Percentiles rank a stretch among this genome's conserved stretches.
Evolutionary conservation across 2,113 vertebrate genomes (phyloP).

Genomic region (Oophaga pumilio): DNA sequence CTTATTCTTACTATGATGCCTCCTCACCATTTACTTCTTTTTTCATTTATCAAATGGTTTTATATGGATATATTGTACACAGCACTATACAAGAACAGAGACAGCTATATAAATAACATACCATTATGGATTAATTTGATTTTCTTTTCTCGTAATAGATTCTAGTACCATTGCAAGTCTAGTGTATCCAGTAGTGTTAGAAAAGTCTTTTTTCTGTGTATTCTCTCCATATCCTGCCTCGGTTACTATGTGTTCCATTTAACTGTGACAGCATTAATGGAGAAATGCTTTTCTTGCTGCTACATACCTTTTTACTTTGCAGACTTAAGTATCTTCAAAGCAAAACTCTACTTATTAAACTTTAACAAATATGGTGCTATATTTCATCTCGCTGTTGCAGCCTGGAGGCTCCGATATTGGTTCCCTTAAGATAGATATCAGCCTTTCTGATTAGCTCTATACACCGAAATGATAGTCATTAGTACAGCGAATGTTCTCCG

Average conservation of each 20-base stretch:
- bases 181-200: not conserved
- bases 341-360: conserved; percentile 29
- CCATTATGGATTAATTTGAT: not conserved
- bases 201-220: not conserved
- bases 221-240: not conserved
- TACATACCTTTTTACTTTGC: conserved; percentile 9
- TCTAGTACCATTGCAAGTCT: not conserved
- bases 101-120: not conserved
- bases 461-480: conserved; percentile 34
- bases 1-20: too few relatives aligned
- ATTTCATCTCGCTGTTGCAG: not conserved
- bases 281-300: not conserved
- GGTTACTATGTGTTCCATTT: conserved; percentile 5
- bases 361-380: conserved; percentile 14
- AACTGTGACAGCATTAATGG: not conserved
- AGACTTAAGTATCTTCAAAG: conserved; percentile 15
- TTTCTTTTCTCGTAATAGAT: not conserved
- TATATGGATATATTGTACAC: too few relatives aligned
- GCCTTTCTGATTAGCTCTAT: conserved; percentile 43
- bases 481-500: conserved; percentile 24
- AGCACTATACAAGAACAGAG: too few relatives aligned
- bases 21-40: too few relatives aligned
- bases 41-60: too few relatives aligned
- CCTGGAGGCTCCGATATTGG: not conserved
- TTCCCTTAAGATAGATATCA: conserved; percentile 32